Base-by-base conservation (phyloP, 2,113 vertebrate species). In the Mus pahari region DNA sequence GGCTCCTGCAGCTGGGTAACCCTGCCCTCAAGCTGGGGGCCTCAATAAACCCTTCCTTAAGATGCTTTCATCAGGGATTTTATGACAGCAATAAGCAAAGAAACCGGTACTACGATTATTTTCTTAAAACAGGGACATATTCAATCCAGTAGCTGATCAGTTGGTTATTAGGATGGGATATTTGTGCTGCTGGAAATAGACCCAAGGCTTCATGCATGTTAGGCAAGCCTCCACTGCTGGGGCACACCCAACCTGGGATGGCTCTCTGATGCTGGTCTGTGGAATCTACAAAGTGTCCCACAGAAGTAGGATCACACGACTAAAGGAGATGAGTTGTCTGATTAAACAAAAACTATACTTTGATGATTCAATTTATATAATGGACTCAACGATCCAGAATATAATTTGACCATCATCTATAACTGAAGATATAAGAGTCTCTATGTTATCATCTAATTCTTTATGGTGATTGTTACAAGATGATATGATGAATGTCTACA, bases 71-170 rank as follows among this genome's bases (percentile, higher is more conserved):
- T 7, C 3, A 8, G 39, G 60, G 64, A 33, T 66, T 84, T 19
- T 66, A 28, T 48, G 58, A 45, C 8, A 12, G 26, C 9, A 12
- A 33, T 33, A 16, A 45, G 39, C 58, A 48, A 45, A 33, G 24
- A 13, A 84, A 31, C 24, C 14, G 17, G 62, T 20, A 31, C 28
- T 31, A 12, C 8, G 0, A 58, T 7, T 42, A 33, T 92, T 82
- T 96, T 95, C 26, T 78, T n/a, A 78, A 92, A 94, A 74, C 36
- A 48, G 86, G 36, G 10, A 19, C 62, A 82, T 94, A 86, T 94
- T 86, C 64, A 48, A 2, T 26, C 86, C 8, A 16, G 19, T 26
- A 42, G 28, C n/a, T 86, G 3, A 58, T 77, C 86, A 58, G 33
- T 45, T 81, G 8, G 70, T 19, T 71, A 39, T 77, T 48, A 55